phyloP scores from a whole-genome alignment of 2,888 invertebrate species.

The Dolomedes plantarius region DNA sequence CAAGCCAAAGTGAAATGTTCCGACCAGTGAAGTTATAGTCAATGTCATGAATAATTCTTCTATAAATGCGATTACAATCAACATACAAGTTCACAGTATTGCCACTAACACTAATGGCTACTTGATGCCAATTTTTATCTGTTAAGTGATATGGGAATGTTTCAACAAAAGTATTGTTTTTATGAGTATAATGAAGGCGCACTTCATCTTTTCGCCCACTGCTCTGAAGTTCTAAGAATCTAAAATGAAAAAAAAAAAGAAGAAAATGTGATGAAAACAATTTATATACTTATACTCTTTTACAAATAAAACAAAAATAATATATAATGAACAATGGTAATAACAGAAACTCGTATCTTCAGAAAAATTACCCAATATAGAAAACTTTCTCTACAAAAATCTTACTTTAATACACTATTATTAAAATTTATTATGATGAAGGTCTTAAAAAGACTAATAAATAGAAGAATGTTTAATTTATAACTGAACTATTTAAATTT shows the following conservation, averaged over 20 bases:
- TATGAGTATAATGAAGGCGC: conserved; percentile 84
- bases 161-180: conserved; percentile 85
- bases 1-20: conserved; percentile 86
- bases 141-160: conserved; percentile 91
- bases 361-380: too few relatives aligned
- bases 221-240: conserved; percentile 93
- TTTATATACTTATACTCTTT: too few relatives aligned
- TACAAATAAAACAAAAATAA: too few relatives aligned
- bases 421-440: too few relatives aligned
- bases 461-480: too few relatives aligned
- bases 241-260: conserved; percentile 76
- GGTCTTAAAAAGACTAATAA: too few relatives aligned
- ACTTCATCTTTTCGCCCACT: conserved; percentile 91
- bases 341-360: too few relatives aligned
- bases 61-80: conserved; percentile 91
- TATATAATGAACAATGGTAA: too few relatives aligned
- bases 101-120: conserved; percentile 89
- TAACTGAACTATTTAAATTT: too few relatives aligned
- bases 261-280: background rate
- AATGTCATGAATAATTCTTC: conserved; percentile 83
- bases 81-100: conserved; percentile 87
- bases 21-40: conserved; percentile 81
- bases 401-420: too few relatives aligned
- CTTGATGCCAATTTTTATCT: conserved; percentile 90
- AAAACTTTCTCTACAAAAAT: too few relatives aligned